Evolutionary conservation across 2,113 vertebrate species (phyloP).

Genomic region (Dicerorhinus sumatrensis): DNA sequence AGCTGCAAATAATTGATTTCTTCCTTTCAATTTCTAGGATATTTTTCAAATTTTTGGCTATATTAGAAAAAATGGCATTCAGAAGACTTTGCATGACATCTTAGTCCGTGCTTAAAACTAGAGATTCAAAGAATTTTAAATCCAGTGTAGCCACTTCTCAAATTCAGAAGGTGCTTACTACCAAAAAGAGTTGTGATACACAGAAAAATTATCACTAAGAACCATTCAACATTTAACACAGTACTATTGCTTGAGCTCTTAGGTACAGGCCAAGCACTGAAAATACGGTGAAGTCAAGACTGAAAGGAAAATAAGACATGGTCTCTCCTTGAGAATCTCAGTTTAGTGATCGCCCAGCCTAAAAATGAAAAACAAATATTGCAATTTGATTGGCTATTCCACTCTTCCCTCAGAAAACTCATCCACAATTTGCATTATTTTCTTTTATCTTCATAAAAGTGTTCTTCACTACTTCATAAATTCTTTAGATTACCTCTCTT

Average conservation of each 20-base stretch:
- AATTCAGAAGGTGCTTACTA: not conserved
- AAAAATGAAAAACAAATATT: constrained; percentile 47
- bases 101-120: constrained; percentile 41
- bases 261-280: not conserved
- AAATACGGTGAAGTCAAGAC: not conserved
- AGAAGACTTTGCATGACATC: not conserved
- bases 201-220: not conserved
- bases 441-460: constrained; percentile 41
- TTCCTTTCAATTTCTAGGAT: constrained; percentile 44
- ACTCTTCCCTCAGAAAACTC: not conserved
- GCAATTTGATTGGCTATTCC: constrained; percentile 26
- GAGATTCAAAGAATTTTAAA: constrained; percentile 11
- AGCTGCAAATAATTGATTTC: not conserved
- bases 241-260: not conserved
- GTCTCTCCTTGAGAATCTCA: not conserved
- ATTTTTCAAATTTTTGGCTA: constrained; percentile 44
- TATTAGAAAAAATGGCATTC: not conserved
- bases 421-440: not conserved
- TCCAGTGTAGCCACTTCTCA: not conserved
- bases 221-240: not conserved
- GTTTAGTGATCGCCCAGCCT: not conserved
- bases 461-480: constrained; percentile 49
- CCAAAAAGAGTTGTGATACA: not conserved
- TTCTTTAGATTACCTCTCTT: constrained; percentile 48
- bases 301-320: not conserved